Evolutionary conservation across 2,797 vertebrate species (phyloP).

Genomic region (Pseudomugil gertrudae): DNA sequence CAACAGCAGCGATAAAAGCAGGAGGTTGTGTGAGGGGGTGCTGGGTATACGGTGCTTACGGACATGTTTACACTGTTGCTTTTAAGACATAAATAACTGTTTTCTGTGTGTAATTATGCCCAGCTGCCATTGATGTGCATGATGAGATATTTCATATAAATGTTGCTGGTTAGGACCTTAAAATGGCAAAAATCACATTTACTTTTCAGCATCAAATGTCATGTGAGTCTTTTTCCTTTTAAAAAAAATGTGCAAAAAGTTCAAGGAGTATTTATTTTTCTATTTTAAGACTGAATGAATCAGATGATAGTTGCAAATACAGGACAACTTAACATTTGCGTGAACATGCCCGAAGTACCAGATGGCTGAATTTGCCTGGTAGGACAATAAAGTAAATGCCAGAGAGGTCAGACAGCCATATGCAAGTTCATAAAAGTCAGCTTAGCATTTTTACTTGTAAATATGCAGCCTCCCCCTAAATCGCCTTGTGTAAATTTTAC

Average conservation of each 20-base stretch:
- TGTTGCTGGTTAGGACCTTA: constrained; percentile 18
- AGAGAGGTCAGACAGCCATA: constrained; percentile 43
- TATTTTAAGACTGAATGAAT: not conserved
- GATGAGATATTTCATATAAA: constrained; percentile 10
- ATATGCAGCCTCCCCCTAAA: not conserved
- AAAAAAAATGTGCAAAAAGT: no score
- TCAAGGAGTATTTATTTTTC: constrained; percentile 1
- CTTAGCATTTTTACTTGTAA: constrained; percentile 52
- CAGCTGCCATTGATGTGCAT: constrained; percentile 33
- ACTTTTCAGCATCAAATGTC: no score
- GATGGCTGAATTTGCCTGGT: constrained; percentile 54
- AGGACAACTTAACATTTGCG: constrained; percentile 61
- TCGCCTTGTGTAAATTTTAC: not conserved
- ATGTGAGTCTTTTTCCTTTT: no score
- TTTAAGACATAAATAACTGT: constrained; percentile 59
- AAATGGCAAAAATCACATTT: constrained; percentile 13
- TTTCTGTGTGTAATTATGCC: constrained; percentile 41
- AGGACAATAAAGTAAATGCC: constrained; percentile 56
- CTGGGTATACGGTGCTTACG: constrained; percentile 13
- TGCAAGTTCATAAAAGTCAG: constrained; percentile 52
- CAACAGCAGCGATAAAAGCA: constrained; percentile 35
- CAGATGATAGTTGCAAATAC: constrained; percentile 39
- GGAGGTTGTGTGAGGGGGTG: constrained; percentile 33
- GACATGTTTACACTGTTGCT: constrained; percentile 55
- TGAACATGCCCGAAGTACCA: constrained; percentile 37